Base-by-base conservation (phyloP, 2,888 invertebrate species). In the Agrotis clavis region DNA sequence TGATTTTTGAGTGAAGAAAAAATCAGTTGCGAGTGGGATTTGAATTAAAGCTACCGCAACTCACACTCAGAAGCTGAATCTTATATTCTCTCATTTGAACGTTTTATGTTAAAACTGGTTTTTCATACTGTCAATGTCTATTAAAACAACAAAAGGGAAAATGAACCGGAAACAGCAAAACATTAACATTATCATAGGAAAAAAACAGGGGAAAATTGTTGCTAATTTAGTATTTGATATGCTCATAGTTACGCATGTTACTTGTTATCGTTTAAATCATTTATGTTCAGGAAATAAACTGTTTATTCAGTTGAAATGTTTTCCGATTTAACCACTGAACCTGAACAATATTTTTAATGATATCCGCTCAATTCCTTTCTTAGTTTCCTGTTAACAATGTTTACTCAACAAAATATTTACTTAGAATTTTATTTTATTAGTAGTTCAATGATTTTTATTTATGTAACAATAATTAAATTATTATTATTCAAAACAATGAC, bases 311-410 rank as follows among this genome's bases (percentile, higher is more conserved):
- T 56, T 74, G 0, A 48, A 25, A 41, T 47, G 16, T 45, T 57
- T 71, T 50, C 21, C 50, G 45, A 51, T 76, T 57, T 4, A 51
- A 51, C n/a, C n/a, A 57, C n/a, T 76, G 76, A 73, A 21, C 77
- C 50, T n/a, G 50, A 67, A 67, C 50, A 67, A 48, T 41, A 19
- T 18, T 45, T 47, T 19, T 54, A 25, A 56, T n/a, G 4, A 7
- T 19, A 13, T 69, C 35, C 70, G 9, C 1, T 56, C 18, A 14
- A 54, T 13, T 14, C 18, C 9, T 41, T 21, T 41, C 9, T 41
- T 41, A 11, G 9, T 41, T 41, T 41, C 41, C 41, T 41, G 41
- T 41, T 41, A 41, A 41, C n/a, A 14, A 4, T 53, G 6, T 51
- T 41, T 14, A 4, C 7, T 21, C 1, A 35, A 56, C 19, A 9